phyloP scores from a whole-genome alignment of 2,797 vertebrate species.

The Apogon talboti region DNA sequence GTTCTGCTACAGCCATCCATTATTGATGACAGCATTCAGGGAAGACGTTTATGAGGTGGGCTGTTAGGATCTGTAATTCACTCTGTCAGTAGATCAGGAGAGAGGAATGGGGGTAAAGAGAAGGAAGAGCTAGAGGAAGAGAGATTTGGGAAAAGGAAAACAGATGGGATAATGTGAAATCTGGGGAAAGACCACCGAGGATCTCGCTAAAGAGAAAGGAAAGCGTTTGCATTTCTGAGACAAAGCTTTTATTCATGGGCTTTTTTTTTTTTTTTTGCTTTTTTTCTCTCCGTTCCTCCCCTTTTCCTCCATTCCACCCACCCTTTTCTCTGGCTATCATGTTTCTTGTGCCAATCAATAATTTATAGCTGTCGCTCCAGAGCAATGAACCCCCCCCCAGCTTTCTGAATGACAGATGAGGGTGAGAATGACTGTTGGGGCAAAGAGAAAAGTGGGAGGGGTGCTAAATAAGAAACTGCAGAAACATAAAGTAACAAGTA shows the following conservation, averaged over 20 bases:
- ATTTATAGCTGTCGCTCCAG: conserved; percentile 73
- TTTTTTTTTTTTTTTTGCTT: no score
- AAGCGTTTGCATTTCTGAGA: conserved; percentile 27
- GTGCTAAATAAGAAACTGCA: conserved; percentile 26
- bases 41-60: conserved; percentile 69
- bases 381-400: conserved; percentile 56
- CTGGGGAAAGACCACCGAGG: background rate
- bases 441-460: conserved; percentile 47
- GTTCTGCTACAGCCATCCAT: conserved; percentile 68
- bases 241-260: conserved; percentile 50
- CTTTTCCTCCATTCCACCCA: conserved; percentile 30
- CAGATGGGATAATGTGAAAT: background rate
- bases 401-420: conserved; percentile 74
- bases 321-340: conserved; percentile 68
- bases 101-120: conserved; percentile 29
- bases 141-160: conserved; percentile 15
- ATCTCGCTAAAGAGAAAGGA: conserved; percentile 4
- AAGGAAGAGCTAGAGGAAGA: conserved; percentile 14
- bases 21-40: conserved; percentile 75
- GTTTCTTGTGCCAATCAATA: conserved; percentile 79
- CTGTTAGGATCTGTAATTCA: conserved; percentile 74
- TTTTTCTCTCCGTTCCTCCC: conserved; percentile 5
- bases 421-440: conserved; percentile 61
- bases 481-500: conserved; percentile 29
- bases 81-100: conserved; percentile 60